Evolutionary conservation across 2,797 vertebrate genomes (phyloP), one percentile per base, ranked within the genome.

Genomic region (Ispidina lecontei): DNA sequence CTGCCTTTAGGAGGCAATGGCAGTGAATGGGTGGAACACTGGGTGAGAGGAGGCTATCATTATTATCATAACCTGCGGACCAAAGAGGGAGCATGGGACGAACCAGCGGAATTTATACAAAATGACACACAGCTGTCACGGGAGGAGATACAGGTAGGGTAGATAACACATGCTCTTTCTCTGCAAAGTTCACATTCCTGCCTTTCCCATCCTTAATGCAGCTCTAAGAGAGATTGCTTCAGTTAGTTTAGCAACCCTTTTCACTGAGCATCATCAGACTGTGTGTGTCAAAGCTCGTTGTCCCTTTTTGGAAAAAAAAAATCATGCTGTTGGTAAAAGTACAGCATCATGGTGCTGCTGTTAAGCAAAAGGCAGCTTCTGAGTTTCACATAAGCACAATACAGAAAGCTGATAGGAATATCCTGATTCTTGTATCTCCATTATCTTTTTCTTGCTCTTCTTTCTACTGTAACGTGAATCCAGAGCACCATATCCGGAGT

Each of bases 11-110:
- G 98, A 29, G 97, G 98, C 90, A 99, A 98, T 58, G 97, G 91
- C 94, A 99, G 98, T 28, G 98, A 98, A 6, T 99, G 99, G 99
- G 98, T 98, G 95, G 98, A 98, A 62, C 99, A 99, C 97, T 99
- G 99, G 99, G 99, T 99, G 88, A 99, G 99, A 96, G 99, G 99
- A 56, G 99, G 99, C 70, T 99, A 99, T 94, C 98, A 99, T 93
- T 99, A 99, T 95, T 99, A 98, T 93, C 99, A 98, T 93, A 99
- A 99, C 75, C 95, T 99, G 92, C 94, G 91, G 35, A 98, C 97
- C 29, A 97, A 96, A 69, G 97, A 98, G 76, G 99, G 99, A 51
- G 98, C 98, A 62, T 99, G 99, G 99, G 98, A 98, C 13, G 98
- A 99, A 71, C 99, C 99, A 3, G 87, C 84, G 2, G 95, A 44